phyloP scores from a whole-genome alignment of 2,797 vertebrate species.

The Neosilurus hyrtlii region DNA sequence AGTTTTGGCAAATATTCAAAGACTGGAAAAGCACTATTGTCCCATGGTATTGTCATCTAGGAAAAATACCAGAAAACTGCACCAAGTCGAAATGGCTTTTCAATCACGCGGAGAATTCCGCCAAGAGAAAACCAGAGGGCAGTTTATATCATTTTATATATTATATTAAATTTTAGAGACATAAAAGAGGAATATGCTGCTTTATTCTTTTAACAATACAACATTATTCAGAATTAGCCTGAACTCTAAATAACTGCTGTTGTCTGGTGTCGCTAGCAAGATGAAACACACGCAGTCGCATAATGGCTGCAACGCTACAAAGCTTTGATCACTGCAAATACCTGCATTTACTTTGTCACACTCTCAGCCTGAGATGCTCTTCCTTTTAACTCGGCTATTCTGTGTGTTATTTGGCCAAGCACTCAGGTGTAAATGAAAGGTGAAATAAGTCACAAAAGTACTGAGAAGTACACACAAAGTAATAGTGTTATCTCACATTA shows the following conservation, averaged over 20 bases:
- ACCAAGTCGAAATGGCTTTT: constrained; percentile 31
- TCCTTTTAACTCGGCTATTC: constrained; percentile 38
- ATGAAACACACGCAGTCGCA: constrained; percentile 45
- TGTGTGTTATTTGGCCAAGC: constrained; percentile 33
- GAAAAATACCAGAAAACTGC: constrained; percentile 29
- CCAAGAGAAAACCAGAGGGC: constrained; percentile 24
- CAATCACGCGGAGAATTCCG: constrained; percentile 26
- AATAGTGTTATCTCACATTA: not conserved
- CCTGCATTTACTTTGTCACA: constrained; percentile 50
- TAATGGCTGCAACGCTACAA: constrained; percentile 36
- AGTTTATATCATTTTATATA: constrained; percentile 21
- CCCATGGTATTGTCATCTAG: constrained; percentile 35
- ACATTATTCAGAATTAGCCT: constrained; percentile 27
- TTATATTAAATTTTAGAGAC: constrained; percentile 8
- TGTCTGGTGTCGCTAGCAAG: constrained; percentile 35
- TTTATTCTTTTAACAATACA: constrained; percentile 24
- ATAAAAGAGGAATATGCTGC: constrained; percentile 22
- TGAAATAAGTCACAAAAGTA: constrained; percentile 23
- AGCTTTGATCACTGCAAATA: constrained; percentile 55
- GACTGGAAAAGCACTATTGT: constrained; percentile 46
- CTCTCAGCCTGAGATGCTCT: constrained; percentile 19
- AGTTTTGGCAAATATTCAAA: constrained; percentile 34
- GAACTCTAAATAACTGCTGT: constrained; percentile 42
- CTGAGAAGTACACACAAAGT: constrained; percentile 16
- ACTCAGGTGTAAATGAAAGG: constrained; percentile 18